Base-by-base conservation (phyloP, 1,140 invertebrate species). In the Varroa destructor region DNA sequence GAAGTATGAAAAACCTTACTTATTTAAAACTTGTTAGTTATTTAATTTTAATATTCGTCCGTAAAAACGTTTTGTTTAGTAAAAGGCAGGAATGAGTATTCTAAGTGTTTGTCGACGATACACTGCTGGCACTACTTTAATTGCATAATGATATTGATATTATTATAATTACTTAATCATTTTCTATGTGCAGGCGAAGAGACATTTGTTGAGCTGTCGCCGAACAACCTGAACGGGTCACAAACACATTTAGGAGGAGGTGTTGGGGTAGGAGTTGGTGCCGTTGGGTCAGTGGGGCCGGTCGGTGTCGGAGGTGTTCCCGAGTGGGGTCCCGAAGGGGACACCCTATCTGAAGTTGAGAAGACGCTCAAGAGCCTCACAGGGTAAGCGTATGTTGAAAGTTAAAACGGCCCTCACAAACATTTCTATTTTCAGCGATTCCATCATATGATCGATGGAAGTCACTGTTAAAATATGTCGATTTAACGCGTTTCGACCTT, bases 341-440 rank as follows among this genome's bases (percentile, higher is more conserved):
- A 79, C 72, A 70, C 75, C n/a, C 77, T 82, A 42, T 79, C 79
- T 2, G 78, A 91, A 76, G 88, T 93, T 75, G 89, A 93, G 77
- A 80, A 87, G 55, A 90, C 86, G 1, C 81, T 93, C 8, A 90
- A 91, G 81, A 90, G 86, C 70, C 81, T 94, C 6, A 92, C 93
- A 81, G 91, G 90, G 40, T 51, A 51, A 51, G 46, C 46, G 8
- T 51, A 25, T 51, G 46, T 51, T 51, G 46, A 3, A 5, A 51
- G 8, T 51, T 51, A 51, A 5, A 51, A 8, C 46, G 25, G 25
- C 25, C 25, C 25, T 25, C 25, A 25, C 25, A 25, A 25, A 25
- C 25, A 25, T 25, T 25, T 25, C 25, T 25, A 25, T 25, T 25
- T 25, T 25, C 25, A 25, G 25, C 25, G 25, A 25, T 25, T 25